phyloP scores from a whole-genome alignment of 2,888 invertebrate genomes.

The Hypsopygia costalis region DNA sequence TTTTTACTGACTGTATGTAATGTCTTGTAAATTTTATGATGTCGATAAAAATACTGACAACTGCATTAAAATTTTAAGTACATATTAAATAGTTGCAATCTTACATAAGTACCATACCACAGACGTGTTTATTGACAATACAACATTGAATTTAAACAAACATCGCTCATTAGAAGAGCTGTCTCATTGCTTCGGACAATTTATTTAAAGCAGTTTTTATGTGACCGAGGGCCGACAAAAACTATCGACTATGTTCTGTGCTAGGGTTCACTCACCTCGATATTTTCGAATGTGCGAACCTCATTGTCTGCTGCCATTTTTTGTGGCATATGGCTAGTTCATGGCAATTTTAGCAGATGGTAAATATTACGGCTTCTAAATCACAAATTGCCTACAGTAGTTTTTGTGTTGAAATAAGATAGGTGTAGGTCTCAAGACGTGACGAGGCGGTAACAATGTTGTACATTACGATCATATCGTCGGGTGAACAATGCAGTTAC shows the following conservation, averaged over 20 bases:
- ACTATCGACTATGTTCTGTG: constrained; percentile 58
- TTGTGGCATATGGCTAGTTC: constrained; percentile 66
- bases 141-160: constrained; percentile 25
- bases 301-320: constrained; percentile 69
- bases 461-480: constrained; percentile 29
- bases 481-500: constrained; percentile 43
- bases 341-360: constrained; percentile 48
- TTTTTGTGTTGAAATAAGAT: constrained; percentile 8
- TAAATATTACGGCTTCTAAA: constrained; percentile 31
- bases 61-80: no score
- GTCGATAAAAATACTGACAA: no score
- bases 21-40: no score
- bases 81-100: no score
- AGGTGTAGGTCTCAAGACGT: constrained; percentile 4
- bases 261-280: constrained; percentile 66
- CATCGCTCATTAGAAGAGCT: constrained; percentile 30
- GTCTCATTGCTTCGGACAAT: constrained; percentile 49
- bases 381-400: constrained; percentile 13
- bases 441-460: constrained; percentile 6
- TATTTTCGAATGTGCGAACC: constrained; percentile 71
- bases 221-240: constrained; percentile 56
- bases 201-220: constrained; percentile 61
- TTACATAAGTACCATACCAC: no score
- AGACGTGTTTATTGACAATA: constrained; percentile 27
- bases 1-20: no score